Evolutionary conservation across 2,113 vertebrate species (phyloP).

Genomic region (Caranx ignobilis): DNA sequence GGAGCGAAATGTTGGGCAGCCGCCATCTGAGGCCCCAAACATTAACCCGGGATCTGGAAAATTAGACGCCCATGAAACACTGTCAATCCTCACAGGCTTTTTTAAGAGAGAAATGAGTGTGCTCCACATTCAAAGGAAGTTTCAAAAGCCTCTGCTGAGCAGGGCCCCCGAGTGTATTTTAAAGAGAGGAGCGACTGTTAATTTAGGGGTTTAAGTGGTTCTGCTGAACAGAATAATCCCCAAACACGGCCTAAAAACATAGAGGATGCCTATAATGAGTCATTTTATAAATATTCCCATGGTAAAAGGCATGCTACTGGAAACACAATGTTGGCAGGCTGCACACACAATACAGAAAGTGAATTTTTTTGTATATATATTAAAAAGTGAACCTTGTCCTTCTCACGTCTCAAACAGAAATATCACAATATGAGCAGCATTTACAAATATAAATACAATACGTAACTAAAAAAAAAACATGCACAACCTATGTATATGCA

Average conservation of each 20-base stretch:
- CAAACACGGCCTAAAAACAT: conserved; percentile 38
- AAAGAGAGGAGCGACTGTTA: conserved; percentile 69
- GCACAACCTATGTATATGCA: conserved; percentile 49
- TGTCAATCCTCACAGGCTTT: conserved; percentile 70
- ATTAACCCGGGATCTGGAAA: conserved; percentile 80
- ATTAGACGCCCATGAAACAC: conserved; percentile 66
- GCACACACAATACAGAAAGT: conserved; percentile 37
- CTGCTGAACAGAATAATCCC: conserved; percentile 61
- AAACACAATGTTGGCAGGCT: conserved; percentile 37
- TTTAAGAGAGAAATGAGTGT: conserved; percentile 59
- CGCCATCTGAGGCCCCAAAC: conserved; percentile 67
- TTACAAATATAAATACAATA: conserved; percentile 78
- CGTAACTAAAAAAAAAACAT: conserved; percentile 54
- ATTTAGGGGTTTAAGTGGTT: conserved; percentile 62
- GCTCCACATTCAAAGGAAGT: conserved; percentile 59
- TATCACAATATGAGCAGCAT: conserved; percentile 70
- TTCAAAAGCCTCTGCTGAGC: conserved; percentile 69
- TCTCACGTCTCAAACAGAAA: conserved; percentile 27
- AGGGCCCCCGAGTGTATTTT: conserved; percentile 55
- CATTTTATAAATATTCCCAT: conserved; percentile 54
- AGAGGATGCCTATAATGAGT: conserved; percentile 33
- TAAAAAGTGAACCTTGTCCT: conserved; percentile 31
- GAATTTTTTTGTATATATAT: conserved; percentile 49
- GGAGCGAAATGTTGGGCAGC: conserved; percentile 58
- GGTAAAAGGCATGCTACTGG: conserved; percentile 48